Percentiles rank a stretch among this genome's conserved stretches.
Conservation (phyloP, 2,888 invertebrate species). For the Phortica okadai region DNA sequence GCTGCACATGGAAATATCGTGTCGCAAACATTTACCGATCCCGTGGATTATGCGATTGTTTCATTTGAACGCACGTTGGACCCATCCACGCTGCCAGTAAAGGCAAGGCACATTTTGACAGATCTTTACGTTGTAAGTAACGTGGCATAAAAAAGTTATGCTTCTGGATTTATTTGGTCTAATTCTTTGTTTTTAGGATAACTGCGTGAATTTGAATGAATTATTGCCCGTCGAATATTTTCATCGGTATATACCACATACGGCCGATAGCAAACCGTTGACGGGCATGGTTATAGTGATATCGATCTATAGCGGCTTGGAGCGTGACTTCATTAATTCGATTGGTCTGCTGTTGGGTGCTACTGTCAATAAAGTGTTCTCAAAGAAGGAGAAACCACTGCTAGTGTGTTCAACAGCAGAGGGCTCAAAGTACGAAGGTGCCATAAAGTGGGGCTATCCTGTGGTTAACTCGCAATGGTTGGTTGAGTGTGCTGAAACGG, state of each 20-base stretch:
- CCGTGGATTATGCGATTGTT: slow-evolving; percentile 83
- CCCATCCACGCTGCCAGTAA: slow-evolving; percentile 58
- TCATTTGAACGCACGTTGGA: slow-evolving; percentile 76
- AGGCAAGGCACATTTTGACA: slow-evolving; percentile 70
- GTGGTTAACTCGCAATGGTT: slow-evolving; percentile 88
- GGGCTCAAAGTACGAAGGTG: slow-evolving; percentile 90
- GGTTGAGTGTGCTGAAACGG: slow-evolving; percentile 80
- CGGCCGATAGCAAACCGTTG: slow-evolving; percentile 78
- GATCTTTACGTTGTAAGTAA: slow-evolving; percentile 72
- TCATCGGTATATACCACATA: slow-evolving; percentile 81
- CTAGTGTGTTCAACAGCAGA: slow-evolving; percentile 84
- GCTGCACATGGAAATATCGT: slow-evolving; percentile 79
- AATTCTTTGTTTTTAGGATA: slow-evolving; percentile 58
- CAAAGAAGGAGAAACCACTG: slow-evolving; percentile 86
- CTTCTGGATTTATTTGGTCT: neutral
- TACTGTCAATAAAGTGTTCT: slow-evolving; percentile 82
- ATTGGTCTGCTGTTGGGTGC: slow-evolving; percentile 86
- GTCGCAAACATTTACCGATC: slow-evolving; percentile 76
- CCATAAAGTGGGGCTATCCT: slow-evolving; percentile 89
- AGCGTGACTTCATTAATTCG: slow-evolving; percentile 84
- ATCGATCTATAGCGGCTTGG: slow-evolving; percentile 85
- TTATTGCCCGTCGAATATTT: slow-evolving; percentile 83
- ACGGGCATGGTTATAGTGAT: slow-evolving; percentile 86
- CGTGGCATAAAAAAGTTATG: slow-evolving; percentile 25
- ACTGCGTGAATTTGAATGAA: slow-evolving; percentile 78